phyloP scores from a whole-genome alignment of 2,797 vertebrate species.

The Glossophaga mutica region DNA sequence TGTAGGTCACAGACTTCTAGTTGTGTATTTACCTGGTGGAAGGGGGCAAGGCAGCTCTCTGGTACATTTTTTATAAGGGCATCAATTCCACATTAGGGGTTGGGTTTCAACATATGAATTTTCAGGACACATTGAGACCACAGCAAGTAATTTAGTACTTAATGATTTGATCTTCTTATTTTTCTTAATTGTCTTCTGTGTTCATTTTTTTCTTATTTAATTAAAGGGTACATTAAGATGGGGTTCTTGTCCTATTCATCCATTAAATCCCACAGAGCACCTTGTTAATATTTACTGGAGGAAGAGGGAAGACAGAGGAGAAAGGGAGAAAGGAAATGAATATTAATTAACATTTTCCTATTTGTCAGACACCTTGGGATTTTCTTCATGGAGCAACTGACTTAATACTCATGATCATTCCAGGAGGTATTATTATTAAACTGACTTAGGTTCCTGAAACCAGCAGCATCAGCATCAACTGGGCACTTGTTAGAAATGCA shows the following conservation, averaged over 20 bases:
- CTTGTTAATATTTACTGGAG: not conserved
- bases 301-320: not conserved
- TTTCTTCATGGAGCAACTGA: slow-evolving; percentile 11
- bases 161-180: not conserved
- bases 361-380: slow-evolving; percentile 16
- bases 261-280: not conserved
- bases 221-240: slow-evolving; percentile 14
- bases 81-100: not conserved
- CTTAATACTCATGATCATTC: not conserved
- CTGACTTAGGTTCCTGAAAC: not conserved
- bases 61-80: not conserved
- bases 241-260: not conserved
- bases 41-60: not conserved
- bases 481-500: not conserved
- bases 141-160: slow-evolving; percentile 10
- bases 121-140: not conserved
- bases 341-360: slow-evolving; percentile 11
- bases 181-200: not conserved
- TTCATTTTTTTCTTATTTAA: not conserved
- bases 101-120: not conserved
- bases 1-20: not conserved
- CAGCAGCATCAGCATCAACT: not conserved
- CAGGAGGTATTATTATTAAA: slow-evolving; percentile 11
- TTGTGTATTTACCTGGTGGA: not conserved
- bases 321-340: slow-evolving; percentile 28